Evolutionary conservation across 2,888 invertebrate species (phyloP).

Genomic region (Epistrophella euchroma): DNA sequence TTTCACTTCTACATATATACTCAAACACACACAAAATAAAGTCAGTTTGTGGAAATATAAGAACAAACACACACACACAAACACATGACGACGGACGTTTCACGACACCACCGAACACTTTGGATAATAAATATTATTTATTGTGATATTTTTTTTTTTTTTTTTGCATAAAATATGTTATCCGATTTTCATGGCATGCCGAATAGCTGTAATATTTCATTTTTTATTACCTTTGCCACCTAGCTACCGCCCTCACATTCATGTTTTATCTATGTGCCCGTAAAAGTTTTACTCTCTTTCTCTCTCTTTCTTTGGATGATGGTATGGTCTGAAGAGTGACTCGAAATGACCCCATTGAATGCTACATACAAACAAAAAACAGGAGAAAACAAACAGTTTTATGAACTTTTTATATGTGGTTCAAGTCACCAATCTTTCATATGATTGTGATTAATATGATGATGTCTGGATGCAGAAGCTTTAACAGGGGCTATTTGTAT

Average conservation of each 20-base stretch:
- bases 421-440: not conserved
- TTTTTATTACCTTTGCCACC: constrained; percentile 81
- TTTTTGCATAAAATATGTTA: constrained; percentile 83
- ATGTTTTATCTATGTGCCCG: constrained; percentile 23
- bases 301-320: not conserved
- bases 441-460: not conserved
- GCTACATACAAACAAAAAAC: not conserved
- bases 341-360: constrained; percentile 25
- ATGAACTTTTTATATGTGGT: not conserved
- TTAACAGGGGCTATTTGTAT: no score
- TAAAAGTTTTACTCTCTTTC: constrained; percentile 29
- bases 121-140: constrained; percentile 82
- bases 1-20: not conserved
- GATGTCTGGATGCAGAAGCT: not conserved
- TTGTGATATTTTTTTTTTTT: constrained; percentile 22
- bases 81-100: constrained; percentile 19
- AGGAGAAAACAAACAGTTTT: not conserved
- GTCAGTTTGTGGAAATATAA: not conserved
- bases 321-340: constrained; percentile 25
- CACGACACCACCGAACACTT: constrained; percentile 78
- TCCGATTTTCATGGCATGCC: constrained; percentile 83
- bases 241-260: constrained; percentile 65
- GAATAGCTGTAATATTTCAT: constrained; percentile 82
- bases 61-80: not conserved
- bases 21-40: not conserved